These are phyloP conservation scores for Sinella curviseta DNA, from an alignment of 1,140 invertebrate genomes.

Conservation along the genomic window DNA sequence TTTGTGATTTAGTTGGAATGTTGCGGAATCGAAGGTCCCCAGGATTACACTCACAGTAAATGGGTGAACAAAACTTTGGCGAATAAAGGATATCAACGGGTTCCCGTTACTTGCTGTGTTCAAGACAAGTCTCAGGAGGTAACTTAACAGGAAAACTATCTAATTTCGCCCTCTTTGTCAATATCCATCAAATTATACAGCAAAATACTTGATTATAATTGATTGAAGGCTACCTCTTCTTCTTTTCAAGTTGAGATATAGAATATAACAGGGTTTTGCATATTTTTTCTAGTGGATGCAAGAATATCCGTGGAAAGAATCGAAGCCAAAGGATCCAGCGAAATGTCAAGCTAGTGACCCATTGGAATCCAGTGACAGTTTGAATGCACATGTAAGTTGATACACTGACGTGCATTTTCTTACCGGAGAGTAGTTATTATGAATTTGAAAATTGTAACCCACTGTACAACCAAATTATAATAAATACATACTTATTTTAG, in stretches of 20 bases:
- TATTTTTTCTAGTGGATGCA: conserved; percentile 48
- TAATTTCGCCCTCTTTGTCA: conserved; percentile 49
- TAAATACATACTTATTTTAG: too few relatives aligned
- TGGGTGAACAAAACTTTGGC: conserved; percentile 56
- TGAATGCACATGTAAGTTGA: conserved; percentile 27
- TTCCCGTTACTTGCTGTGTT: conserved; percentile 55
- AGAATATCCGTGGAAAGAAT: conserved; percentile 58
- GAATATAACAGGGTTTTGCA: too few relatives aligned
- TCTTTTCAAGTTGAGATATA: too few relatives aligned
- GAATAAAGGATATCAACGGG: conserved; percentile 51
- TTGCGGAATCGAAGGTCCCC: conserved; percentile 59
- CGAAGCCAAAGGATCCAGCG: conserved; percentile 55
- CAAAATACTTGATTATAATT: too few relatives aligned
- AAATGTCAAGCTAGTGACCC: conserved; percentile 54
- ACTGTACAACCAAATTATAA: too few relatives aligned
- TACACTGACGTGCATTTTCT: too few relatives aligned
- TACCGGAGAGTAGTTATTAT: too few relatives aligned
- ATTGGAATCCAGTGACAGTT: conserved; percentile 50
- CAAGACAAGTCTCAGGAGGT: conserved; percentile 56
- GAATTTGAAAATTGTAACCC: too few relatives aligned
- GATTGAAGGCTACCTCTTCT: too few relatives aligned
- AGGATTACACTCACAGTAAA: conserved; percentile 59
- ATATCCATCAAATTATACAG: conserved; percentile 56
- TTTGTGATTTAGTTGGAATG: conserved; percentile 58
- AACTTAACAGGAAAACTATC: conserved; percentile 50